A percentile compares a stretch with the other conserved stretches of the same genome.
phyloP scores from a whole-genome alignment of 2,113 vertebrate genomes.

The Pimephales promelas region DNA sequence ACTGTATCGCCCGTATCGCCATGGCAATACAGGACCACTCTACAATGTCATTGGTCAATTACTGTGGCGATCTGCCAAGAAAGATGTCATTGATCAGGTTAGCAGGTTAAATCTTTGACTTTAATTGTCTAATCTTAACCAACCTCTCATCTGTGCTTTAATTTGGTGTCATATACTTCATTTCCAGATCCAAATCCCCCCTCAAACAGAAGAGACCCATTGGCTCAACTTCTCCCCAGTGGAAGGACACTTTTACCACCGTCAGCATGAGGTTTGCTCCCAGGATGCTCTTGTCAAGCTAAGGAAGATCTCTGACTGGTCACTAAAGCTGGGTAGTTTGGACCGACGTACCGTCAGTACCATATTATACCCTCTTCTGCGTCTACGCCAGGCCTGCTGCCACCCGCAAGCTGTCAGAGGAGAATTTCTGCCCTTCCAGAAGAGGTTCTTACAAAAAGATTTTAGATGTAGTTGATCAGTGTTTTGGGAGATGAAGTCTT shows the following conservation, averaged over 20 bases:
- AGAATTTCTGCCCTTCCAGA: slow-evolving; percentile 97
- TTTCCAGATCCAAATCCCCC: slow-evolving; percentile 92
- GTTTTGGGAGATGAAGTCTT: slow-evolving; percentile 4
- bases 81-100: slow-evolving; percentile 97
- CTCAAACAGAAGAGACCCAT: slow-evolving; percentile 93
- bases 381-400: slow-evolving; percentile 96
- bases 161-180: background rate
- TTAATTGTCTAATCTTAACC: background rate
- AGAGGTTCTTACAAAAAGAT: slow-evolving; percentile 79
- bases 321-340: slow-evolving; percentile 90
- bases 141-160: background rate
- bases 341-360: slow-evolving; percentile 92
- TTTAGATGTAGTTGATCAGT: background rate
- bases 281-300: slow-evolving; percentile 93
- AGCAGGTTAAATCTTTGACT: background rate
- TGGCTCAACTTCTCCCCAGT: slow-evolving; percentile 97
- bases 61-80: slow-evolving; percentile 96
- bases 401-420: slow-evolving; percentile 97
- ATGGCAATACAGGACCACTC: slow-evolving; percentile 85
- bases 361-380: slow-evolving; percentile 89
- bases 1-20: slow-evolving; percentile 92
- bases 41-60: slow-evolving; percentile 88
- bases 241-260: slow-evolving; percentile 97
- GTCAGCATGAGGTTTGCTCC: slow-evolving; percentile 97
- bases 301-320: slow-evolving; percentile 96